These are phyloP conservation scores for Pollenia labialis DNA, from an alignment of 2,888 invertebrate species.

Conservation along the genomic window DNA sequence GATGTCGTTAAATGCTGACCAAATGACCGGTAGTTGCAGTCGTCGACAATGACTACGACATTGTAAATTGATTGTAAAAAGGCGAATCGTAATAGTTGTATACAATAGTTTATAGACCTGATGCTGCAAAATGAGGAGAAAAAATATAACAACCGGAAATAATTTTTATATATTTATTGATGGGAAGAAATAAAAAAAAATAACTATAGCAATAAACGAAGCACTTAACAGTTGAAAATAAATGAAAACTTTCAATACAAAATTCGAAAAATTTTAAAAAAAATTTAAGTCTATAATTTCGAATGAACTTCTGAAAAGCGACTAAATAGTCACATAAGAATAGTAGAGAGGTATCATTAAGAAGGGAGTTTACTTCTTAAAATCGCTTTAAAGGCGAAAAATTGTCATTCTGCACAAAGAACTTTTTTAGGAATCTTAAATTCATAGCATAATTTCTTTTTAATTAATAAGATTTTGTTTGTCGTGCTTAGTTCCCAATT, in stretches of 20 bases:
- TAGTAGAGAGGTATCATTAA: no score
- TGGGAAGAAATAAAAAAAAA: slow-evolving; percentile 7
- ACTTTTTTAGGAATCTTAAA: no score
- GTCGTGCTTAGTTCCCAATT: no score
- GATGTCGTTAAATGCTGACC: slow-evolving; percentile 62
- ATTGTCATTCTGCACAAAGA: no score
- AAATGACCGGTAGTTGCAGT: slow-evolving; percentile 71
- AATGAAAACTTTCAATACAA: background rate
- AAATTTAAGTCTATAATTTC: no score
- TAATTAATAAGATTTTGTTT: no score
- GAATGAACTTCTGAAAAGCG: no score
- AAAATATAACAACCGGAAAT: slow-evolving; percentile 56
- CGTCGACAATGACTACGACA: slow-evolving; percentile 55
- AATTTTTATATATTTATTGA: slow-evolving; percentile 61
- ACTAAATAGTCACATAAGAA: no score
- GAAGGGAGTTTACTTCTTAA: no score
- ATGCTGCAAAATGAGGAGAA: slow-evolving; percentile 11
- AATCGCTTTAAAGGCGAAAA: no score
- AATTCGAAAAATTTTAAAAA: background rate
- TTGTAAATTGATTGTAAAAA: slow-evolving; percentile 72
- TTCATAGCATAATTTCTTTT: no score
- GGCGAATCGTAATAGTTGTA: slow-evolving; percentile 36
- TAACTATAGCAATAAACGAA: slow-evolving; percentile 21
- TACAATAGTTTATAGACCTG: slow-evolving; percentile 57
- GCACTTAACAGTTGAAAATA: background rate